A percentile compares a stretch with the other conserved stretches of the same genome.
Evolutionary conservation across 2,888 invertebrate genomes (phyloP).

Genomic region (Aphodius granarius): DNA sequence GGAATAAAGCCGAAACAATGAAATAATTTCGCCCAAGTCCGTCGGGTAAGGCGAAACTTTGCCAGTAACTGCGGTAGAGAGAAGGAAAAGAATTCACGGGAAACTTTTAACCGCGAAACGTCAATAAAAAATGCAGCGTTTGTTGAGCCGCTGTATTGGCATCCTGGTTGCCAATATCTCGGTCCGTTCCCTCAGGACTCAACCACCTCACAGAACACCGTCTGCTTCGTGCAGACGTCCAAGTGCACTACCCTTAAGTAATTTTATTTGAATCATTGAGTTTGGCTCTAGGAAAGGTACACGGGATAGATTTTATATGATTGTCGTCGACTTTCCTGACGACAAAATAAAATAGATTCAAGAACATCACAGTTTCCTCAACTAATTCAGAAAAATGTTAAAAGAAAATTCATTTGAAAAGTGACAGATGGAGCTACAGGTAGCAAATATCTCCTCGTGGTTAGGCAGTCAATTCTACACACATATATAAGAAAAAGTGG

Average conservation of each 20-base stretch:
- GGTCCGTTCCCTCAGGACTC: not conserved
- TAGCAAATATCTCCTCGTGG: not conserved
- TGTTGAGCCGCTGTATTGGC: not conserved
- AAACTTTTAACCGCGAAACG: not conserved
- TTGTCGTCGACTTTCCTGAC: not conserved
- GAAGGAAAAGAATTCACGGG: not conserved
- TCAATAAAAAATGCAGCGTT: not conserved
- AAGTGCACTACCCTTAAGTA: slow-evolving; percentile 13
- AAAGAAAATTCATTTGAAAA: too few species aligned
- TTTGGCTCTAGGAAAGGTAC: not conserved
- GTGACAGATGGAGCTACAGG: not conserved
- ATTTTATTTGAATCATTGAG: slow-evolving; percentile 14
- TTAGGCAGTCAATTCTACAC: not conserved
- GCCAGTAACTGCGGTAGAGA: not conserved
- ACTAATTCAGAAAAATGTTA: too few species aligned
- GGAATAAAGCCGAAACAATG: not conserved
- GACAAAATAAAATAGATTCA: too few species aligned
- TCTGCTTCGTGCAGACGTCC: slow-evolving; percentile 8
- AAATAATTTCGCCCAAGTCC: not conserved
- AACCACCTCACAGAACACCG: not conserved
- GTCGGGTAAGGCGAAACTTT: not conserved
- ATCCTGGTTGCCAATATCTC: not conserved
- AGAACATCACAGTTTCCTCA: too few species aligned
- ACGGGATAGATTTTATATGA: not conserved
- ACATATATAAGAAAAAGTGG: not conserved